phyloP scores from a whole-genome alignment of 2,113 vertebrate species.

The Pelusios castaneus region DNA sequence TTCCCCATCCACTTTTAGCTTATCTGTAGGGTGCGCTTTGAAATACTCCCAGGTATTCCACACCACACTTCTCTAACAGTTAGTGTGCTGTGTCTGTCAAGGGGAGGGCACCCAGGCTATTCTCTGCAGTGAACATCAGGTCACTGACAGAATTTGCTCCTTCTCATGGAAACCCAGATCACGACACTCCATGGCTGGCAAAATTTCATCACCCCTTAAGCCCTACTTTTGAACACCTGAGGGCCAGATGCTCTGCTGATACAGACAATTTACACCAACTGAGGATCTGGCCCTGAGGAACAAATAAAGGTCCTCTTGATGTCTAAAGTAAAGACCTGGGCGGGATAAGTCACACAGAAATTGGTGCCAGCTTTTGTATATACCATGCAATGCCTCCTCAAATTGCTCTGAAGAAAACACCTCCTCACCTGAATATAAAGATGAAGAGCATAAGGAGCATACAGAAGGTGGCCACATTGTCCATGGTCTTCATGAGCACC shows the following conservation, averaged over 20 bases:
- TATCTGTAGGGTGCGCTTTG: not conserved
- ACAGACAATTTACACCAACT: not conserved
- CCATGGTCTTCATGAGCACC: constrained; percentile 99
- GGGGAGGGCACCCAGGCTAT: not conserved
- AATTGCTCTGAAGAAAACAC: not conserved
- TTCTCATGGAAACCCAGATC: not conserved
- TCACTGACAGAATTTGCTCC: not conserved
- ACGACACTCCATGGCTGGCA: not conserved
- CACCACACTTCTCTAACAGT: not conserved
- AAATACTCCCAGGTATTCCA: not conserved
- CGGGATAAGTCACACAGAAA: not conserved
- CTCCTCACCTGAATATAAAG: constrained; percentile 95
- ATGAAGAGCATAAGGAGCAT: constrained; percentile 99
- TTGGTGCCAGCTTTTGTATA: not conserved
- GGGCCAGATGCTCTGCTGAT: not conserved
- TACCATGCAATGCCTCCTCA: not conserved
- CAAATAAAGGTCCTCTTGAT: not conserved
- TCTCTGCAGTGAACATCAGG: not conserved
- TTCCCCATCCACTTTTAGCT: not conserved
- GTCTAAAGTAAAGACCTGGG: not conserved
- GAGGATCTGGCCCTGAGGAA: not conserved
- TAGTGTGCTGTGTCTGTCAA: not conserved
- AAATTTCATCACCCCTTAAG: not conserved
- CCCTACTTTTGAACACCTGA: not conserved
- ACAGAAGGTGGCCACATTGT: constrained; percentile 98